phyloP scores from a whole-genome alignment of 2,797 vertebrate genomes.

The Alcedo atthis region DNA sequence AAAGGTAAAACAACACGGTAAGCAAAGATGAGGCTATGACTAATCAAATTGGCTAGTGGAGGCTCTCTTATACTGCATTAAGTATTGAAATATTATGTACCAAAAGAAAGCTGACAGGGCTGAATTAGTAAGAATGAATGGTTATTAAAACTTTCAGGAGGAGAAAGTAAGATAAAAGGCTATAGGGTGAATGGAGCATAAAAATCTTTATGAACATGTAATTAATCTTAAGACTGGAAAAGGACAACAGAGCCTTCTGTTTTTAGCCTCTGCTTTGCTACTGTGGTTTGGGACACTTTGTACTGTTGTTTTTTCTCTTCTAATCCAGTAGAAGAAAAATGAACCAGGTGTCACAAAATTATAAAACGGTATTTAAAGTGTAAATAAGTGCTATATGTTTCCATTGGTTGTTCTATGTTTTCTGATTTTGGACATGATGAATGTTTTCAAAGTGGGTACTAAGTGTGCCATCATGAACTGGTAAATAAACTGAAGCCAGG shows the following conservation, averaged over 20 bases:
- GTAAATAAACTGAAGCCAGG: not conserved
- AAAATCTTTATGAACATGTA: constrained; percentile 54
- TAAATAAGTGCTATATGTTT: not conserved
- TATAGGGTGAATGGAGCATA: constrained; percentile 52
- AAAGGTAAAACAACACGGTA: constrained; percentile 19
- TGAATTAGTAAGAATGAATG: constrained; percentile 36
- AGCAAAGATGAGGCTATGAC: constrained; percentile 52
- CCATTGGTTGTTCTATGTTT: not conserved
- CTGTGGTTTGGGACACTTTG: not conserved
- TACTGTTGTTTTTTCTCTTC: not conserved
- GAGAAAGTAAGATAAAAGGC: constrained; percentile 10
- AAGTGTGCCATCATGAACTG: not conserved
- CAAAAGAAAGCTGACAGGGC: constrained; percentile 24
- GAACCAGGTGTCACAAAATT: not conserved
- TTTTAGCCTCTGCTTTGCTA: constrained; percentile 13
- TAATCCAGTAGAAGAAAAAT: not conserved
- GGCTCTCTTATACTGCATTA: not conserved
- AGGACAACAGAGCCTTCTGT: constrained; percentile 9
- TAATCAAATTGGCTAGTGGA: constrained; percentile 55
- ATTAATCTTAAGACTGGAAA: constrained; percentile 49
- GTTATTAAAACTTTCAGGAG: constrained; percentile 41
- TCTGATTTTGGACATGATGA: not conserved
- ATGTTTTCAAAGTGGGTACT: not conserved
- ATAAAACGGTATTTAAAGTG: not conserved
- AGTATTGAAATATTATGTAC: constrained; percentile 35